Conservation (phyloP, 2,888 invertebrate species). For the Periphyllus acericola region DNA sequence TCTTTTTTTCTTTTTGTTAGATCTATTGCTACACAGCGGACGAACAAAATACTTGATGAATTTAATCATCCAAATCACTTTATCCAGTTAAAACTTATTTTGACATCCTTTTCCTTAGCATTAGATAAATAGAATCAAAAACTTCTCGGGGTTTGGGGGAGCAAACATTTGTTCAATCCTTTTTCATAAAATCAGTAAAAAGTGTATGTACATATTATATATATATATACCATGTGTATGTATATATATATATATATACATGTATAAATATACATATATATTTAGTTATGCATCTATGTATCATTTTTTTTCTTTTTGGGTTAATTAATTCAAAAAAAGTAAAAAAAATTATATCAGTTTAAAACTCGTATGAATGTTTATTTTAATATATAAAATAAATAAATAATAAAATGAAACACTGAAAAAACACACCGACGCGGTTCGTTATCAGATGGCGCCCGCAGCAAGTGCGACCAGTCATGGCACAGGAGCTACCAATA, state of each 20-base stretch:
- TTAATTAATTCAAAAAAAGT: slow-evolving; percentile 36
- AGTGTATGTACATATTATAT: neutral
- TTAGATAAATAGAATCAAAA: slow-evolving; percentile 43
- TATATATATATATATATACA: neutral
- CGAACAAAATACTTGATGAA: slow-evolving; percentile 61
- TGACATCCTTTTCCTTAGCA: slow-evolving; percentile 59
- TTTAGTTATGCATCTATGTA: neutral
- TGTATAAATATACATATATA: neutral
- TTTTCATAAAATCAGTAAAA: slow-evolving; percentile 36
- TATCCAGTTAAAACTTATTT: slow-evolving; percentile 58
- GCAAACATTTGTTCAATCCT: slow-evolving; percentile 8
- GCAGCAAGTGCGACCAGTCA: slow-evolving; percentile 78
- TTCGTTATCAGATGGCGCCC: slow-evolving; percentile 75
- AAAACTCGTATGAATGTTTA: slow-evolving; percentile 52
- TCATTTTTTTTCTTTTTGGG: slow-evolving; percentile 56
- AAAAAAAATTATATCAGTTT: slow-evolving; percentile 47
- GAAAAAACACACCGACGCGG: slow-evolving; percentile 61
- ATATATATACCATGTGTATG: neutral
- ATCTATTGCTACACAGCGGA: slow-evolving; percentile 62
- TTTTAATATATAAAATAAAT: slow-evolving; percentile 59
- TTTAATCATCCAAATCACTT: slow-evolving; percentile 60
- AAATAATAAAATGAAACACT: slow-evolving; percentile 59
- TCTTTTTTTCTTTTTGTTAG: slow-evolving; percentile 61
- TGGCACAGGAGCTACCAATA: slow-evolving; percentile 67
- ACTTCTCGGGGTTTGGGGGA: slow-evolving; percentile 46